These are phyloP conservation scores for Tupiocoris notatus DNA, from an alignment of 2,888 invertebrate genomes.

Conservation along the genomic window DNA sequence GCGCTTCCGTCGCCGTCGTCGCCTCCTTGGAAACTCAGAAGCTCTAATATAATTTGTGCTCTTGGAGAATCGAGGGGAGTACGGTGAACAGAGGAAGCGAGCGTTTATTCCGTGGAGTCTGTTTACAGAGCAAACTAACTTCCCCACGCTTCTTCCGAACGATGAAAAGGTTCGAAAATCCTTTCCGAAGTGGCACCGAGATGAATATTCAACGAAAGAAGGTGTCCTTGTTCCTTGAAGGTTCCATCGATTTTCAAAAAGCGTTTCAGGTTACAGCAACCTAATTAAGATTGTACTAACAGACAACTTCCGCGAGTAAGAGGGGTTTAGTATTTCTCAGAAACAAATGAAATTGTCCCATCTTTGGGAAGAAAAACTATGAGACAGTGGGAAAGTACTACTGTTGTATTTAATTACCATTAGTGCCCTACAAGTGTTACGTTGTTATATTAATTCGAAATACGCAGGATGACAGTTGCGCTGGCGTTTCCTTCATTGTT, in stretches of 20 bases:
- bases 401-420: too few relatives aligned
- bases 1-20: too few relatives aligned
- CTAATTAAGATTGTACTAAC: not conserved
- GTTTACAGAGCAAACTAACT: constrained; percentile 3
- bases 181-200: not conserved
- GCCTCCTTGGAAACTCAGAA: not conserved
- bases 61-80: not conserved
- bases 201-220: constrained; percentile 1
- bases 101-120: not conserved
- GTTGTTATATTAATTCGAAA: too few relatives aligned
- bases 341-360: too few relatives aligned
- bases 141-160: not conserved
- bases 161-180: constrained; percentile 9
- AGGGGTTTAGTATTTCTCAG: not conserved
- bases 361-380: too few relatives aligned
- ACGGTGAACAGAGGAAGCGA: not conserved
- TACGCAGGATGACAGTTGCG: too few relatives aligned
- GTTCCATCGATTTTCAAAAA: not conserved
- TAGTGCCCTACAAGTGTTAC: too few relatives aligned
- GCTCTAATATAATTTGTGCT: not conserved
- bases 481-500: too few relatives aligned
- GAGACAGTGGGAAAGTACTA: too few relatives aligned
- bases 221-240: not conserved
- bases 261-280: not conserved
- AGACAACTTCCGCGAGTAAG: too few relatives aligned